phyloP scores from a whole-genome alignment of 1,140 invertebrate genomes.

The Phymorhynchus buccinoides region DNA sequence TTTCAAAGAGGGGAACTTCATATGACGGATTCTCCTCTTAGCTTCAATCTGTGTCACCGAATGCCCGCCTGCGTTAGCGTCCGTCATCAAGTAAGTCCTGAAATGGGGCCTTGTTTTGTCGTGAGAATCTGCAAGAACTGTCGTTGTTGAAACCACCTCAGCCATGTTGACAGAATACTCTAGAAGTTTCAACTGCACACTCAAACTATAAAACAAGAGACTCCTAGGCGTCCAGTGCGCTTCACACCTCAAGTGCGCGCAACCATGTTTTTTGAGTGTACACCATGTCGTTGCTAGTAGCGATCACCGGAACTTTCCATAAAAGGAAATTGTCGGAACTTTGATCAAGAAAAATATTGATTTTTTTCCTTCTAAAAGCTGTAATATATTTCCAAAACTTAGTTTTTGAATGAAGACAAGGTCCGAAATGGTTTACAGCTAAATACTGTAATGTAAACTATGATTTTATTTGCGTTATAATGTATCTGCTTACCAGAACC shows the following conservation, averaged over 20 bases:
- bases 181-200: not conserved
- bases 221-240: not conserved
- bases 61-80: conserved; percentile 63
- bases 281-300: conserved; percentile 63
- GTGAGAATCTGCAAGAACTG: conserved; percentile 64
- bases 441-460: too few species aligned
- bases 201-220: not conserved
- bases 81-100: conserved; percentile 58
- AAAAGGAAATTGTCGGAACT: conserved; percentile 57
- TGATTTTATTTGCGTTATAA: too few species aligned
- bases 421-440: too few species aligned
- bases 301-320: conserved; percentile 59
- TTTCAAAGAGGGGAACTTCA: conserved; percentile 68
- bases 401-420: too few species aligned
- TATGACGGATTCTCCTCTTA: conserved; percentile 63
- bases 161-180: conserved; percentile 54
- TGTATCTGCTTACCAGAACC: too few species aligned
- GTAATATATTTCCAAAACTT: too few species aligned
- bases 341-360: not conserved
- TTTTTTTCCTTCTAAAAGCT: too few species aligned
- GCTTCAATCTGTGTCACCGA: conserved; percentile 63
- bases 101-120: conserved; percentile 64
- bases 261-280: conserved; percentile 58
- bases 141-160: conserved; percentile 49
- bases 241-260: conserved; percentile 28